Base-by-base conservation (phyloP, 2,888 invertebrate species). In the Neoascia interrupta region DNA sequence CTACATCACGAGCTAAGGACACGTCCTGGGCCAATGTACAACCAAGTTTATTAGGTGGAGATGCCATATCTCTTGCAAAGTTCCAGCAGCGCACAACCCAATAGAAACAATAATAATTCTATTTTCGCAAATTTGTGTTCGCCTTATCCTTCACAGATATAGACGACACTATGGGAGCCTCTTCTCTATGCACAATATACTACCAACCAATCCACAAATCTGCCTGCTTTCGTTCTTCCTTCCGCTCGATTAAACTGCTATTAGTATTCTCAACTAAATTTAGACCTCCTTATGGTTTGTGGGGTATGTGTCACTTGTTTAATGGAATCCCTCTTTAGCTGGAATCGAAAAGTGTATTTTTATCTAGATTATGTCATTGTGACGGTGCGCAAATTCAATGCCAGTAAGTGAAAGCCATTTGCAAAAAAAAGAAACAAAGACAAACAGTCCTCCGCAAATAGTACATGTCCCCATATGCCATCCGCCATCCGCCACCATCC, bases 351-450 rank as follows among this genome's bases (percentile, higher is more conserved):
- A 72, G 47, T 64, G 31, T 76, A 76, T 76, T 76, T 76, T 72
- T 76, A 76, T 72, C 72, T 70, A 72, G 60, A 70, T 76, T 76
- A 76, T 76, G 76, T 76, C 76, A 76, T 76, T 76, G 47, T 72
- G 76, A 60, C 23, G 72, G 64, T 64, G 72, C 58, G 72, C 64
- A 72, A 76, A 72, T 76, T 76, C 76, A 76, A 76, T 76, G 76
- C 60, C 76, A 76, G 64, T 39, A 47, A 72, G 72, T 66, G 64
- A 72, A 72, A 64, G 58, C 58, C 45, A 64, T 72, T 72, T 45
- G 64, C 64, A 72, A 34, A 13, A 21, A 34, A 72, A 21, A 36
- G 5, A 26, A 26, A n/a, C n/a, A n/a, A 26, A 26, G 5, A 36
- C n/a, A 11, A 11, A 54, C 63, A 64, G 72, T 66, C 64, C 72